Conservation (phyloP, 2,888 invertebrate species). For the Latheticus oryzae region DNA sequence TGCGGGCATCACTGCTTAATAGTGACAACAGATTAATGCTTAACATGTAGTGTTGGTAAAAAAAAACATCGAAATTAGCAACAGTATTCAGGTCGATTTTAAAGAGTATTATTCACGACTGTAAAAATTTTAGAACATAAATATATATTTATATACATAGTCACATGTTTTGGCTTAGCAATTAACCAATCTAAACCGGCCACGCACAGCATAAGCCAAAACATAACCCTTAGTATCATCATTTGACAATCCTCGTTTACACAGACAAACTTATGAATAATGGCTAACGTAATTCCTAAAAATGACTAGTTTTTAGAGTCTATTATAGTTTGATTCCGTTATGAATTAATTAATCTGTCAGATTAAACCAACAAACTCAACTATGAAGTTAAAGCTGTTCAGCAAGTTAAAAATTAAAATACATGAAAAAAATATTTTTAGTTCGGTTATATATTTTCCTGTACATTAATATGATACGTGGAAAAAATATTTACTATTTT, state of each 20-base stretch:
- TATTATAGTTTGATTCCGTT: too few relatives aligned
- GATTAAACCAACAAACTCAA: conserved; percentile 23
- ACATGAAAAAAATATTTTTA: conserved; percentile 4
- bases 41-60: conserved; percentile 30
- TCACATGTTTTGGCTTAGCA: too few relatives aligned
- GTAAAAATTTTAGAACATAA: too few relatives aligned
- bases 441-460: conserved; percentile 25
- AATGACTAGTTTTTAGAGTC: too few relatives aligned
- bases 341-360: too few relatives aligned
- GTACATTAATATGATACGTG: conserved; percentile 34
- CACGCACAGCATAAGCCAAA: too few relatives aligned
- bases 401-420: conserved; percentile 22
- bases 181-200: too few relatives aligned
- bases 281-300: too few relatives aligned
- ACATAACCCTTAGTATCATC: too few relatives aligned
- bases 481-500: conserved; percentile 42
- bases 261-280: too few relatives aligned
- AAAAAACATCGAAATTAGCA: conserved; percentile 21
- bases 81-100: conserved; percentile 21
- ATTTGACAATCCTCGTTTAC: too few relatives aligned
- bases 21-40: conserved; percentile 35
- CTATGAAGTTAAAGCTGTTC: conserved; percentile 33
- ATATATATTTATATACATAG: too few relatives aligned
- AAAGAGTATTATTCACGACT: background rate
- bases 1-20: conserved; percentile 62